These are phyloP conservation scores for Osmoderma eremita DNA, from an alignment of 2,888 invertebrate genomes.

Conservation along the genomic window DNA sequence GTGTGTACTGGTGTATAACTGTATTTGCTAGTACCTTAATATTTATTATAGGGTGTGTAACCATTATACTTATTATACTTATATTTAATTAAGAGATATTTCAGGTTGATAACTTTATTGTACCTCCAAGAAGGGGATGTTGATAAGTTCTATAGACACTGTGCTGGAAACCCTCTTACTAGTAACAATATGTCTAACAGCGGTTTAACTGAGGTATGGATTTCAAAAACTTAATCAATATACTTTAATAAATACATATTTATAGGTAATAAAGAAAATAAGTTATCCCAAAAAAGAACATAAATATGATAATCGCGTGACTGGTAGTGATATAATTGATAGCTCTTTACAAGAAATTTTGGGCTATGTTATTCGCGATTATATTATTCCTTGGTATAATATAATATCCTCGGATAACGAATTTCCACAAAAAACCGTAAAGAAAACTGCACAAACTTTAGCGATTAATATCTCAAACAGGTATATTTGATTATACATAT, in stretches of 20 bases:
- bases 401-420: conserved; percentile 77
- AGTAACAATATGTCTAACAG: conserved; percentile 61
- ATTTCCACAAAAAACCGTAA: conserved; percentile 74
- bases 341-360: conserved; percentile 87
- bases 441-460: conserved; percentile 76
- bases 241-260: conserved; percentile 25
- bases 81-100: conserved; percentile 42
- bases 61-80: conserved; percentile 15
- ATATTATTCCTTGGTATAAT: conserved; percentile 80
- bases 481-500: conserved; percentile 58
- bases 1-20: conserved; percentile 61
- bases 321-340: conserved; percentile 87
- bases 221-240: neutral
- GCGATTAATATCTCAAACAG: conserved; percentile 78
- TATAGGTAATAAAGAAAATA: conserved; percentile 55
- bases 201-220: conserved; percentile 55
- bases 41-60: conserved; percentile 61
- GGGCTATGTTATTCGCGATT: conserved; percentile 82
- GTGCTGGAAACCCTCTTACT: conserved; percentile 60
- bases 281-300: conserved; percentile 57
- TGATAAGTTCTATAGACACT: conserved; percentile 59
- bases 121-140: conserved; percentile 61
- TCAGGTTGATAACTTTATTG: conserved; percentile 59
- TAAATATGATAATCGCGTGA: conserved; percentile 73
- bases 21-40: conserved; percentile 55